Evolutionary conservation across 2,797 vertebrate species (phyloP).

Genomic region (Podarcis lilfordi): DNA sequence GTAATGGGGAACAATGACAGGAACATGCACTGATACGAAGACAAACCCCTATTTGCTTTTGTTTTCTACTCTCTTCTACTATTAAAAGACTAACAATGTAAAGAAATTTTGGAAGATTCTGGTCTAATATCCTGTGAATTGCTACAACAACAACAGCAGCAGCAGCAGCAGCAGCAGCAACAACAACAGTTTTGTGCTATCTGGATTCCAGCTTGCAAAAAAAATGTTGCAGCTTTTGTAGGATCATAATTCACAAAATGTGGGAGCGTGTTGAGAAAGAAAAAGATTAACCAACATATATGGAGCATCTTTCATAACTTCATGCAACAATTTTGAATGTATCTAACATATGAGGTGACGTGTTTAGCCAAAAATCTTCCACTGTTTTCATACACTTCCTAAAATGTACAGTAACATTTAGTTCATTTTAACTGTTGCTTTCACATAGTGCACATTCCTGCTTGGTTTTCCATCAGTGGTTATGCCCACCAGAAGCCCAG

Average conservation of each 20-base stretch:
- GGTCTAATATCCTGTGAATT: neutral
- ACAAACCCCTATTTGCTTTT: neutral
- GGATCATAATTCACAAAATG: neutral
- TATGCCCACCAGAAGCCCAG: too few relatives aligned
- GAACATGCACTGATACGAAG: neutral
- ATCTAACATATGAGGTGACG: neutral
- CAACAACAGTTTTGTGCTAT: neutral
- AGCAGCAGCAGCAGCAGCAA: too few relatives aligned
- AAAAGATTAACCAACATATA: neutral
- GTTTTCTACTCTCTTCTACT: neutral
- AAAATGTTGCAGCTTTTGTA: neutral
- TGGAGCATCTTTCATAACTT: neutral
- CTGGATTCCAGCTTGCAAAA: neutral
- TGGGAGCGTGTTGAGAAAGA: neutral
- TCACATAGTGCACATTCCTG: neutral
- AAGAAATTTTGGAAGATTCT: neutral
- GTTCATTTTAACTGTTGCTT: neutral
- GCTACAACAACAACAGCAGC: neutral
- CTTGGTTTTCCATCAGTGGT: neutral
- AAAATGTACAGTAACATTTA: neutral
- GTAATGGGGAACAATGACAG: neutral
- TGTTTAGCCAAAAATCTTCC: neutral
- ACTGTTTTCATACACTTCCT: neutral
- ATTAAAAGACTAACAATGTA: neutral
- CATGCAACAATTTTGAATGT: neutral